Evolutionary conservation across 2,113 vertebrate species (phyloP), one percentile per base, ranked within the genome.

Genomic region (Scomber colias): DNA sequence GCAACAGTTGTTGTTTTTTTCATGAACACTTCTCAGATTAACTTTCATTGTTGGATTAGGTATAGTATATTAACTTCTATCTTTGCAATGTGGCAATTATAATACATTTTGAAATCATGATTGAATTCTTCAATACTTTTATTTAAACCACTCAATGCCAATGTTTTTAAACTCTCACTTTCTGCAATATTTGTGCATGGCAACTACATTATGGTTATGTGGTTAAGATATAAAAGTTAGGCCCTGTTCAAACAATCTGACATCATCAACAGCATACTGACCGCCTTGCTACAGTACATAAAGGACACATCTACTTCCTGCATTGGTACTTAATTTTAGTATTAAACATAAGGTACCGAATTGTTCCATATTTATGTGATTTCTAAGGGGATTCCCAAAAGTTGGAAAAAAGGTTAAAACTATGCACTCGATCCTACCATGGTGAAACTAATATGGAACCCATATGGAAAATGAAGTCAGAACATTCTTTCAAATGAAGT

Each of bases 371-470:
- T 62, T 15, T 6, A 53, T 9, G 3, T n/a, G 14, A 57, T 56
- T 63, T 12, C 2, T 57, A 40, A 8, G 3, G 46, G 44, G 51
- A 5, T n/a, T 68, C 56, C 54, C 2, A 79, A 62, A 76, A 50
- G 14, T 16, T 75, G 62, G 16, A 73, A 70, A 64, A 44, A 0
- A 30, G 48, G 13, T 48, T 0, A 24, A n/a, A 76, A 46, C n/a
- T 30, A 40, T 63, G 21, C 6, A 4, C 15, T 40, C 35, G 7
- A 35, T 31, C 21, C 59, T 51, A 60, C 56, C 45, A 70, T 44
- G 48, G 40, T 53, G 16, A 59, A 19, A 76, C 73, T 51, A 40
- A 79, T 30, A 77, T 81, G 64, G 71, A 74, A 72, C 81, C 74
- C 82, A 87, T 54, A 64, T 68, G 66, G 79, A 40, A 77, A 53